Evolutionary conservation across 2,888 invertebrate genomes (phyloP).

Genomic region (Pyrgus malvae): DNA sequence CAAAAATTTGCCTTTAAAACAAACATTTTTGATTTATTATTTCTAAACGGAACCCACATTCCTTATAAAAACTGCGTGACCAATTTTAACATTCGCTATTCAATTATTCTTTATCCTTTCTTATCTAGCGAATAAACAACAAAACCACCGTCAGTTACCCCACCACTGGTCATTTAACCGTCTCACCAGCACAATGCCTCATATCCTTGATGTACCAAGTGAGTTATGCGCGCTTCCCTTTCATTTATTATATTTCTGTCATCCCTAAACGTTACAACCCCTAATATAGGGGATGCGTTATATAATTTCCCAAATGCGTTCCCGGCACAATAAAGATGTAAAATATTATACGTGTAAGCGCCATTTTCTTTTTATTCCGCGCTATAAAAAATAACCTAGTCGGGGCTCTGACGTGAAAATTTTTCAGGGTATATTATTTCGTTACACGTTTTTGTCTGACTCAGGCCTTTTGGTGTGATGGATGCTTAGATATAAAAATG

Average conservation of each 20-base stretch:
- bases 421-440: slow-evolving; percentile 29
- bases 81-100: too few relatives aligned
- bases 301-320: slow-evolving; percentile 24
- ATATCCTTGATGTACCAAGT: too few relatives aligned
- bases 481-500: slow-evolving; percentile 3
- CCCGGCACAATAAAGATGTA: slow-evolving; percentile 19
- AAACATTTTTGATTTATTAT: too few relatives aligned
- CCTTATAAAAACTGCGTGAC: too few relatives aligned
- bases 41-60: too few relatives aligned
- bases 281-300: slow-evolving; percentile 12
- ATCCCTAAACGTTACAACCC: background rate
- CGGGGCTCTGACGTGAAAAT: slow-evolving; percentile 37
- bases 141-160: too few relatives aligned
- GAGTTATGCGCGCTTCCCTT: too few relatives aligned
- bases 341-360: slow-evolving; percentile 39
- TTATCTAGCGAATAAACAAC: too few relatives aligned
- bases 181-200: too few relatives aligned
- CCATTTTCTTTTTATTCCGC: slow-evolving; percentile 39
- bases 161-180: too few relatives aligned
- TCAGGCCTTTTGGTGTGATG: slow-evolving; percentile 12
- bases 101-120: too few relatives aligned
- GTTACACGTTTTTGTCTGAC: slow-evolving; percentile 22
- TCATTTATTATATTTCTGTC: background rate
- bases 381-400: slow-evolving; percentile 40
- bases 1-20: too few relatives aligned